A percentile compares a stretch with the other conserved stretches of the same genome.
These are phyloP conservation scores for Seladonia tumulorum DNA, from an alignment of 2,888 invertebrate species.

Conservation along the genomic window DNA sequence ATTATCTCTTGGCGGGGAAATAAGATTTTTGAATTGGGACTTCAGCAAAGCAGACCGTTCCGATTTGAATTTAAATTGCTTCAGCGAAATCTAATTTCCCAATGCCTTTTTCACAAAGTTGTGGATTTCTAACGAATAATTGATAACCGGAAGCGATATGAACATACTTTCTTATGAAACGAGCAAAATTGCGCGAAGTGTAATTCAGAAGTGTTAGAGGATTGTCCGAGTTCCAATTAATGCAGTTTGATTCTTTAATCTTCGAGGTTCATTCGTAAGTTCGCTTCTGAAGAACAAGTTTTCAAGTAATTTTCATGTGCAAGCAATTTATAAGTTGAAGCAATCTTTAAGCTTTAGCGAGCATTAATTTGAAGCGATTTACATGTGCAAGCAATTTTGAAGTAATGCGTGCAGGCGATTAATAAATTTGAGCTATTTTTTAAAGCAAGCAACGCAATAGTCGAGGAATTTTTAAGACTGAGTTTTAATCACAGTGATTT, in stretches of 20 bases:
- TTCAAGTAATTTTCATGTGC: not conserved
- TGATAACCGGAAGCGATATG: not conserved
- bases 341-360: not conserved
- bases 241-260: not conserved
- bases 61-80: slow-evolving; percentile 6
- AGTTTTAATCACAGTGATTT: too few relatives aligned
- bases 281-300: not conserved
- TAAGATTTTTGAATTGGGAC: not conserved
- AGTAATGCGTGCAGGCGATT: not conserved
- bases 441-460: not conserved
- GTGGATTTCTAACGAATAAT: not conserved
- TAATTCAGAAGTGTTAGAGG: not conserved
- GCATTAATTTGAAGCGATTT: not conserved
- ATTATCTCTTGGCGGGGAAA: not conserved
- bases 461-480: too few relatives aligned
- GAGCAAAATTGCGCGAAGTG: not conserved
- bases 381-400: not conserved
- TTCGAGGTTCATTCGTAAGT: not conserved
- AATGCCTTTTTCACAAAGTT: not conserved
- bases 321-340: not conserved
- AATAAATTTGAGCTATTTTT: not conserved
- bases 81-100: not conserved
- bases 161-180: not conserved
- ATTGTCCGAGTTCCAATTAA: not conserved
- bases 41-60: not conserved